These are phyloP conservation scores for Oryzias celebensis DNA, from an alignment of 2,113 vertebrate genomes.

Conservation along the genomic window DNA sequence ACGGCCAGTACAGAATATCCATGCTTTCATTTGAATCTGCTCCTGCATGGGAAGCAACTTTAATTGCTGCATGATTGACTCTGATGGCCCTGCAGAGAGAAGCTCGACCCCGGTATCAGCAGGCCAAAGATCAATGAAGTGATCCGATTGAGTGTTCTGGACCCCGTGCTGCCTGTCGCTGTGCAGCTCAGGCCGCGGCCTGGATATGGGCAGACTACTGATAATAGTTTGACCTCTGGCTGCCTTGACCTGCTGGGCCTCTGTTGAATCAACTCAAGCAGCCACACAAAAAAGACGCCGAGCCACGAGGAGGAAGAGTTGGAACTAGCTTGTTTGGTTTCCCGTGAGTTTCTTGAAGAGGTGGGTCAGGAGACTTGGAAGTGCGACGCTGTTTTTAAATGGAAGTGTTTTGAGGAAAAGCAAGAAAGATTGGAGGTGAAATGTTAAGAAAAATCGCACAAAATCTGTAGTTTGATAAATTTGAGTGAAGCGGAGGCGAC, in stretches of 20 bases:
- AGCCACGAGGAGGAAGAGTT: conserved; percentile 32
- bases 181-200: conserved; percentile 47
- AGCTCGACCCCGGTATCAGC: conserved; percentile 61
- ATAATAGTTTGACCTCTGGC: conserved; percentile 59
- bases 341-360: conserved; percentile 49
- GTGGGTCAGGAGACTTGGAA: conserved; percentile 45
- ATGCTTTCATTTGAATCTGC: conserved; percentile 18
- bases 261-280: conserved; percentile 59
- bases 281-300: neutral
- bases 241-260: conserved; percentile 42
- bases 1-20: neutral
- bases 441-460: conserved; percentile 78
- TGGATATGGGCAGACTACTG: conserved; percentile 45
- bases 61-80: conserved; percentile 25
- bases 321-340: conserved; percentile 57
- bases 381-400: conserved; percentile 37
- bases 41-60: conserved; percentile 15
- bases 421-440: conserved; percentile 76
- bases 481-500: conserved; percentile 70
- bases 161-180: conserved; percentile 13
- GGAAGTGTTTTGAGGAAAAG: conserved; percentile 42
- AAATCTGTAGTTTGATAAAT: conserved; percentile 79
- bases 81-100: conserved; percentile 19
- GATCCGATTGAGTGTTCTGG: conserved; percentile 62
- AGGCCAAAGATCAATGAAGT: conserved; percentile 59